phyloP scores from a whole-genome alignment of 2,888 invertebrate species.

The Lysandra coridon region DNA sequence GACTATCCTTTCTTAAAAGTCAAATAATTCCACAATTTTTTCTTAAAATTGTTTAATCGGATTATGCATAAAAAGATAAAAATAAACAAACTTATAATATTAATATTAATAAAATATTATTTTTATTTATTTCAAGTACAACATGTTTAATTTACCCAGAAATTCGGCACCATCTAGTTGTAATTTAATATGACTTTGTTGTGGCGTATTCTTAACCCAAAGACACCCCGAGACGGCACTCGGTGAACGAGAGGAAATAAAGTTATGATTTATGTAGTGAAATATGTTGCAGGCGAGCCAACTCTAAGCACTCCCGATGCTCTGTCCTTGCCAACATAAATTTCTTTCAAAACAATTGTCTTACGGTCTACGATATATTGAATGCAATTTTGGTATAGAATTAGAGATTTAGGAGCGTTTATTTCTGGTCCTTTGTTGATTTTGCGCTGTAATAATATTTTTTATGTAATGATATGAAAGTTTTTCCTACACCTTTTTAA shows the following conservation, averaged over 20 bases:
- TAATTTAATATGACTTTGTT: constrained; percentile 77
- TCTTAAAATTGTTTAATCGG: no score
- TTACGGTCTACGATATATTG: constrained; percentile 38
- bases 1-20: no score
- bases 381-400: constrained; percentile 5
- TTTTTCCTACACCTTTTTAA: no score
- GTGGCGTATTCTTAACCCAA: constrained; percentile 73
- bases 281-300: constrained; percentile 66
- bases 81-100: not conserved
- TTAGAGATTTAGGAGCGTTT: not conserved
- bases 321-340: constrained; percentile 63
- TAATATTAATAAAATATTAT: not conserved
- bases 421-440: not conserved
- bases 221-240: constrained; percentile 64
- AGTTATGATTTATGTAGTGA: constrained; percentile 79
- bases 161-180: constrained; percentile 50
- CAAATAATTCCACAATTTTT: no score
- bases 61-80: not conserved
- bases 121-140: not conserved
- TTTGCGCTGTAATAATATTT: not conserved
- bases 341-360: constrained; percentile 60
- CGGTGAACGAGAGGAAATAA: constrained; percentile 76
- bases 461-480: not conserved
- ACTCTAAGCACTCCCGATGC: constrained; percentile 55
- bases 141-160: not conserved